Percentiles rank a stretch among this genome's conserved stretches.
phyloP scores from a whole-genome alignment of 2,888 invertebrate species.

The Nomada hirtipes region DNA sequence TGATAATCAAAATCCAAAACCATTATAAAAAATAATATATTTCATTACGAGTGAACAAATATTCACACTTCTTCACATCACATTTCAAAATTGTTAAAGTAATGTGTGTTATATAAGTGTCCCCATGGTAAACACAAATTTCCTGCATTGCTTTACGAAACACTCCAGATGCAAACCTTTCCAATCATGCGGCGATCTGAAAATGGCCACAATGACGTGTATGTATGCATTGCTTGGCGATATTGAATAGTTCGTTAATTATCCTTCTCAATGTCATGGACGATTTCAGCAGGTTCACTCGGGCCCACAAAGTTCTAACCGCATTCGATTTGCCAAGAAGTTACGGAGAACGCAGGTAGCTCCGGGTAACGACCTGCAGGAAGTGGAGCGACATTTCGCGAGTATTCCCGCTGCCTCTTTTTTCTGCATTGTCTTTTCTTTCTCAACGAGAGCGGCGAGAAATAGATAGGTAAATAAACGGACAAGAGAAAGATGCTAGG shows the following conservation, averaged over 20 bases:
- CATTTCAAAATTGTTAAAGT: no score
- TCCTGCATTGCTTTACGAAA: no score
- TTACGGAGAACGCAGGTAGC: neutral
- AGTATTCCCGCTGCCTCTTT: neutral
- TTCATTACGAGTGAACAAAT: no score
- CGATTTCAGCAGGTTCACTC: neutral
- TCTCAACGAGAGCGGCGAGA: neutral
- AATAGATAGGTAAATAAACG: constrained; percentile 20
- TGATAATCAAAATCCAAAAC: no score
- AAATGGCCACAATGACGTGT: no score
- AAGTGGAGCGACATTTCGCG: constrained; percentile 10
- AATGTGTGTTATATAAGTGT: no score
- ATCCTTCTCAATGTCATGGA: neutral
- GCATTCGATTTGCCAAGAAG: constrained; percentile 1
- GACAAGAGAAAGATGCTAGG: constrained; percentile 1
- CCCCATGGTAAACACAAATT: no score
- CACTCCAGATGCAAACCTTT: no score
- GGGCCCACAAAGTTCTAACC: neutral
- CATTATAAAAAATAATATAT: no score
- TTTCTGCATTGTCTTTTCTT: neutral
- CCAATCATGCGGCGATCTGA: no score
- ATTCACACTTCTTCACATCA: no score
- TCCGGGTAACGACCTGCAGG: neutral
- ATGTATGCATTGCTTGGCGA: no score
- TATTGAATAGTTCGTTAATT: constrained; percentile 8